These are phyloP conservation scores for Okapia johnstoni DNA, from an alignment of 2,113 vertebrate species.

Conservation along the genomic window DNA sequence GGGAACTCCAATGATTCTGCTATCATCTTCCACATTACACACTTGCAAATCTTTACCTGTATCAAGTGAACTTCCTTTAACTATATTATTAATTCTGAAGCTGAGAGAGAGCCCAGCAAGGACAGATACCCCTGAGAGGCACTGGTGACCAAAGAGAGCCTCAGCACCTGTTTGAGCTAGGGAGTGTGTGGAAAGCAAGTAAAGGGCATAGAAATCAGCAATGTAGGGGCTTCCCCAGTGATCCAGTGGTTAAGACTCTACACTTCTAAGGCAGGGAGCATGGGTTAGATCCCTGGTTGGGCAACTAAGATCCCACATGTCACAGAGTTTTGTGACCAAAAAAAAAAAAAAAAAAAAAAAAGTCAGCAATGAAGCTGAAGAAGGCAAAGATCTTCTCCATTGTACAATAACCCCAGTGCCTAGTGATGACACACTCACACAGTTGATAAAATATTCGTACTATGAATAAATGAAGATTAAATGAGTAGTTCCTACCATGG, in stretches of 20 bases:
- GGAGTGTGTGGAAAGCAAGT: background rate
- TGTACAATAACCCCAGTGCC: background rate
- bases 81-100: background rate
- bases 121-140: background rate
- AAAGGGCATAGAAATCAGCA: background rate
- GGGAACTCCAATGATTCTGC: background rate
- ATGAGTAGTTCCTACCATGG: background rate
- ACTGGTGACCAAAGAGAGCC: background rate
- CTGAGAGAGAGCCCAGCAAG: background rate
- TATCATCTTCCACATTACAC: background rate
- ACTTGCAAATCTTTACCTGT: background rate
- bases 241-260: background rate
- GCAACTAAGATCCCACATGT: background rate
- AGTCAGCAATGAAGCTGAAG: background rate
- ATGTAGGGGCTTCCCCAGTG: background rate
- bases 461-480: constrained; percentile 4
- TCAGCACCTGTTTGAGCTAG: background rate
- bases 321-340: background rate
- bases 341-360: background rate
- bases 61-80: background rate
- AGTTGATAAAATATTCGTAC: background rate
- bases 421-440: background rate
- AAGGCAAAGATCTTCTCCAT: background rate
- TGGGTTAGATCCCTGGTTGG: background rate
- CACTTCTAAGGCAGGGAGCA: background rate